Evolutionary conservation across 2,113 vertebrate genomes (phyloP), one percentile per base, ranked within the genome.

Genomic region (Lampris megalopsis): DNA sequence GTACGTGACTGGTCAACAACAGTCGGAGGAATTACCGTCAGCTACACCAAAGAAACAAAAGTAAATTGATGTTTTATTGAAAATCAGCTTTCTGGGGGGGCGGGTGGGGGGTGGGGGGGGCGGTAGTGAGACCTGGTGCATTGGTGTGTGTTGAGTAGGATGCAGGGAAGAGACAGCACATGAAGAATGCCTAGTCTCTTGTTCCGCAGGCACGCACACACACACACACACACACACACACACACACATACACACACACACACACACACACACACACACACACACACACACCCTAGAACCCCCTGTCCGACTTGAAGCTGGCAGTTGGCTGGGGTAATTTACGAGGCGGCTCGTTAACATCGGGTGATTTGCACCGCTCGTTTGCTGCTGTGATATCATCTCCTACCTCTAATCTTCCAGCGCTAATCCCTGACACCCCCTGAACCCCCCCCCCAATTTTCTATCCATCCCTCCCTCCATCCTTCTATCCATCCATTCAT

Each of bases 381-480:
- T 94, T 94, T 92, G 87, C 88, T 81, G 86, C 88, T 45, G 75
- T 93, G 92, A 95, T 91, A 91, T 93, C 91, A 93, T 93, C 90
- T 86, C 69, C 84, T 84, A 80, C 77, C 74, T 86, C 85, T 91
- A 87, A 90, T 86, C 85, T 85, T 82, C 88, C 79, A 85, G 65
- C 87, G 80, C 73, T 88, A 89, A 87, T 90, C 88, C 82, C 65
- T 77, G 80, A 58, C 84, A 80, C 85, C 74, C 83, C 60, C 49
- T 79, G 82, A 79, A 75, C 80, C 77, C 0, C 73, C 61, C 7
- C 73, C 59, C 75, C 59, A 65, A 73, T 71, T 63, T 79, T 75
- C 64, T 75, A 88, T 79, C 61, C 76, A 84, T 76, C 69, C 50
- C 61, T 58, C 77, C 63, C 66, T 65, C 77, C 79, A 63, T 59